These are phyloP conservation scores for Drosophila rubida DNA, from an alignment of 2,888 invertebrate species.

Conservation along the genomic window DNA sequence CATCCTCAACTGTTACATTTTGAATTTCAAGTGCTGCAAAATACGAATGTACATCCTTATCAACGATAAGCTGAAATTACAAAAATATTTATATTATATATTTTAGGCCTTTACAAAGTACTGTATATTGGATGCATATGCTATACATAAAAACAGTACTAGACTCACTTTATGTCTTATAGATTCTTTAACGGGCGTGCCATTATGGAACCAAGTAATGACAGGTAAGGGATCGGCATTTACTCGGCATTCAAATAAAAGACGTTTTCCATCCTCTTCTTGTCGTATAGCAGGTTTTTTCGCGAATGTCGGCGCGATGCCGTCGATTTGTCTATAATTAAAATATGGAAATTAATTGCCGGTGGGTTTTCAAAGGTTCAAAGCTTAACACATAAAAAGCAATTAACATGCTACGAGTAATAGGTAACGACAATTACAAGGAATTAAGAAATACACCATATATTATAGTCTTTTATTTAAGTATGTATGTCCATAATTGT, in stretches of 20 bases:
- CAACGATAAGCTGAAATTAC: conserved; percentile 90
- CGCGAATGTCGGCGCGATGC: conserved; percentile 98
- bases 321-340: conserved; percentile 95
- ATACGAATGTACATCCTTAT: conserved; percentile 96
- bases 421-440: not conserved
- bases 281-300: conserved; percentile 99
- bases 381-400: not conserved
- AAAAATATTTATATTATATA: not conserved
- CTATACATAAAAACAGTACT: too few species aligned
- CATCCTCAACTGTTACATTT: conserved; percentile 98
- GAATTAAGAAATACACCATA: too few species aligned
- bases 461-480: too few species aligned
- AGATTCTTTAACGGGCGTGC: conserved; percentile 91
- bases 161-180: conserved; percentile 92
- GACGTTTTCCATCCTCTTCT: conserved; percentile 97
- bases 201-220: conserved; percentile 96
- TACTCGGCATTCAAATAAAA: conserved; percentile 97
- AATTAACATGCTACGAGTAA: conserved; percentile 1
- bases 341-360: not conserved
- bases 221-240: conserved; percentile 96
- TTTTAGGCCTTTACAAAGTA: too few species aligned
- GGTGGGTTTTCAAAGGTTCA: not conserved
- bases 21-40: conserved; percentile 96
- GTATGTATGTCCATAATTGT: too few species aligned
- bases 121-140: too few species aligned